Conservation (phyloP, 1,140 invertebrate genomes). For the Pentalonia nigronervosa region DNA sequence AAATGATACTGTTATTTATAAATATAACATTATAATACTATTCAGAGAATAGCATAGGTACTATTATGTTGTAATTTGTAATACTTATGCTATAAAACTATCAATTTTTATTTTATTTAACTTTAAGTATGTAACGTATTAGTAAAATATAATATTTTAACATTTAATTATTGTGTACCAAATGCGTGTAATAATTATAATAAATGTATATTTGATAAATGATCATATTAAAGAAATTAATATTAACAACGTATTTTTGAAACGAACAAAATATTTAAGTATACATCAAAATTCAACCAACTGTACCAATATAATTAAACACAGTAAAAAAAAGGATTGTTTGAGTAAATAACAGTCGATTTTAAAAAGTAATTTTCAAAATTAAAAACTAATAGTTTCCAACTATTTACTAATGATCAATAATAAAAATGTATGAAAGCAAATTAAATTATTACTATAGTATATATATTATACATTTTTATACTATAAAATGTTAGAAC, state of each 20-base stretch:
- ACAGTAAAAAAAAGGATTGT: background rate
- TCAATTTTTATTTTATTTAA: background rate
- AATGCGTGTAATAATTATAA: background rate
- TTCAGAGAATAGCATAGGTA: too few species aligned
- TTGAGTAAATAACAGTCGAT: background rate
- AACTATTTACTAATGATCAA: background rate
- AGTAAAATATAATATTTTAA: constrained; percentile 3
- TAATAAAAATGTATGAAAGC: background rate
- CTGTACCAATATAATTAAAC: background rate
- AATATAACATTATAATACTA: background rate
- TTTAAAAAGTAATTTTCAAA: background rate
- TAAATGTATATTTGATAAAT: background rate
- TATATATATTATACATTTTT: background rate
- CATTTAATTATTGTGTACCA: background rate
- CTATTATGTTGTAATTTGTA: background rate
- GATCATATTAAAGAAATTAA: background rate
- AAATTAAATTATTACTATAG: background rate
- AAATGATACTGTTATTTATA: background rate
- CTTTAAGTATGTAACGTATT: background rate
- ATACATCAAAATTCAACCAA: background rate
- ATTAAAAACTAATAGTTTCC: background rate
- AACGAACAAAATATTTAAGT: background rate
- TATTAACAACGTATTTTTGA: background rate
- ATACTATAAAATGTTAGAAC: background rate
- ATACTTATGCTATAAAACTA: background rate